Evolutionary conservation across 2,797 vertebrate species (phyloP).

Genomic region (Darevskia nairensis): DNA sequence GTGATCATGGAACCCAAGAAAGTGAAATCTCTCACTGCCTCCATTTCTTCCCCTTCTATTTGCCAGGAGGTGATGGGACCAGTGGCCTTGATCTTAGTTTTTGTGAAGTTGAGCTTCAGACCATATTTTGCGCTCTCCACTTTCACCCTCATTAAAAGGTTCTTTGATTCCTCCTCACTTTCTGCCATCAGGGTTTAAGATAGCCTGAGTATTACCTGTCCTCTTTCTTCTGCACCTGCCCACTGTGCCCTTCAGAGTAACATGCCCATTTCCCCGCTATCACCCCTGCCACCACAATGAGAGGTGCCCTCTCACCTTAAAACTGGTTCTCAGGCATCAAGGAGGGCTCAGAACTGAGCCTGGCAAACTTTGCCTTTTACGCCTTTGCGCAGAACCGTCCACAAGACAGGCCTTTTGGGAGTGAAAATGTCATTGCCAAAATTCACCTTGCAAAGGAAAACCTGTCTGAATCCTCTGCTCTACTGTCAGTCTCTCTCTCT

Average conservation of each 20-base stretch:
- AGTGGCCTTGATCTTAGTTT: too few relatives aligned
- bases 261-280: background rate
- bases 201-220: background rate
- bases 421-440: background rate
- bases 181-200: background rate
- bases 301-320: background rate
- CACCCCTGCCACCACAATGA: background rate
- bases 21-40: too few relatives aligned
- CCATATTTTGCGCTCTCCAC: too few relatives aligned
- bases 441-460: background rate
- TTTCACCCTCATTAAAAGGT: too few relatives aligned
- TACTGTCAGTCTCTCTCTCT: background rate
- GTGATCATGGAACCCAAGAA: too few relatives aligned
- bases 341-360: background rate
- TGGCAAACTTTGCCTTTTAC: background rate
- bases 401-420: background rate
- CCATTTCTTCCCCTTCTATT: too few relatives aligned
- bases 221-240: background rate
- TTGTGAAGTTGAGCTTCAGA: too few relatives aligned
- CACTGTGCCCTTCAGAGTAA: background rate
- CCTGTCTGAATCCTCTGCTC: background rate
- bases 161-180: too few relatives aligned
- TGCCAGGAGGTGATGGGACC: too few relatives aligned
- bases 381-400: background rate
- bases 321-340: background rate